These are phyloP conservation scores for Xiphophorus hellerii DNA, from an alignment of 2,113 vertebrate species.

Conservation along the genomic window DNA sequence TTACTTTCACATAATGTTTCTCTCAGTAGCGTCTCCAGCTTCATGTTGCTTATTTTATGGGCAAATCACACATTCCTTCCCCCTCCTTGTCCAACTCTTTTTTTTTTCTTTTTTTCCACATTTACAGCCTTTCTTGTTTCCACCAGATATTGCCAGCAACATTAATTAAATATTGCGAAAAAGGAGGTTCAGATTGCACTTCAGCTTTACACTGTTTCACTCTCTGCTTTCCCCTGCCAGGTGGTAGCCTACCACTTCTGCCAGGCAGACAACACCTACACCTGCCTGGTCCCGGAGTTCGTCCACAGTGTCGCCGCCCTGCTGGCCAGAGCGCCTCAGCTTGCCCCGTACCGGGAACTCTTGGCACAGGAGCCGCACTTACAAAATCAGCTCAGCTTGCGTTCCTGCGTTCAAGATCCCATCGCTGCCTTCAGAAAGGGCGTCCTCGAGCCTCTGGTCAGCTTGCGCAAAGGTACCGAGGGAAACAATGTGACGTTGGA, in stretches of 20 bases:
- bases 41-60: not conserved
- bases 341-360: constrained; percentile 88
- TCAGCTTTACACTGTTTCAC: not conserved
- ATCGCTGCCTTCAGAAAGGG: constrained; percentile 89
- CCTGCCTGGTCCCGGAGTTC: constrained; percentile 95
- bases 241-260: constrained; percentile 98
- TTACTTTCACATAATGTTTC: not conserved
- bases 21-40: not conserved
- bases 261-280: constrained; percentile 98
- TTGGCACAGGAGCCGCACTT: constrained; percentile 89
- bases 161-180: not conserved
- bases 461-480: constrained; percentile 89
- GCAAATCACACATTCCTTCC: not conserved
- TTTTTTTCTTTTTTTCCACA: too few species aligned
- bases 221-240: constrained; percentile 68
- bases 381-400: constrained; percentile 91
- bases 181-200: not conserved
- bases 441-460: constrained; percentile 87
- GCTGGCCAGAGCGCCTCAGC: constrained; percentile 88
- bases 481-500: constrained; percentile 49
- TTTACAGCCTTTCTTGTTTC: not conserved
- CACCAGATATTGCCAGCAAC: not conserved
- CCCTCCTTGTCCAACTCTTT: too few species aligned
- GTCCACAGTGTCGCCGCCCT: constrained; percentile 95
- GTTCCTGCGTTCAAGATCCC: constrained; percentile 96